Conservation (phyloP, 1,140 invertebrate genomes). For the Zaprionus gabonicus region DNA sequence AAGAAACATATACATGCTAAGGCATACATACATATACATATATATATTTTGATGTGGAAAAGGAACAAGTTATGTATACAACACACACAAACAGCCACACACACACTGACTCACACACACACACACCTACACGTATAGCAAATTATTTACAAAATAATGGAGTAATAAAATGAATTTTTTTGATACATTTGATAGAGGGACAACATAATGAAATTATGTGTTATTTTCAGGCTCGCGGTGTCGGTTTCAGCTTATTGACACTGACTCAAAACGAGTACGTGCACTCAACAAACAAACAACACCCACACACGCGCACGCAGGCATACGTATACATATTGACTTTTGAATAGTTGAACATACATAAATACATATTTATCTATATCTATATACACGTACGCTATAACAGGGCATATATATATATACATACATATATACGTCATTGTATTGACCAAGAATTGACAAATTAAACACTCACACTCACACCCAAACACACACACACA, state of each 20-base stretch:
- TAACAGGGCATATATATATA: slow-evolving; percentile 19
- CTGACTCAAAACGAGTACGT: slow-evolving; percentile 6
- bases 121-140: slow-evolving; percentile 34
- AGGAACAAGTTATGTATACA: slow-evolving; percentile 4
- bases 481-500: slow-evolving; percentile 20
- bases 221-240: slow-evolving; percentile 22
- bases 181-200: slow-evolving; percentile 38
- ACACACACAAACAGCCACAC: slow-evolving; percentile 10
- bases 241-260: slow-evolving; percentile 16
- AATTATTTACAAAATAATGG: slow-evolving; percentile 47
- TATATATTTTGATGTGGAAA: slow-evolving; percentile 3
- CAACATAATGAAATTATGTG: slow-evolving; percentile 50
- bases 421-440: slow-evolving; percentile 34
- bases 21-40: neutral
- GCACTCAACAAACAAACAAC: neutral
- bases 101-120: slow-evolving; percentile 13
- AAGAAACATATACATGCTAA: slow-evolving; percentile 26
- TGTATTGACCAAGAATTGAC: slow-evolving; percentile 26
- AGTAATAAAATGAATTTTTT: slow-evolving; percentile 26
- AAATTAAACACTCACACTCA: slow-evolving; percentile 18
- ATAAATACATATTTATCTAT: slow-evolving; percentile 40
- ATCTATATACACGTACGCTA: slow-evolving; percentile 30
- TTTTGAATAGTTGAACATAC: slow-evolving; percentile 33
- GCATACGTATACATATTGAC: slow-evolving; percentile 27
- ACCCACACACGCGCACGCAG: neutral